Percentiles rank a stretch among this genome's conserved stretches.
These are phyloP conservation scores for Tympanoctomys barrerae DNA, from an alignment of 2,797 vertebrate genomes.

Conservation along the genomic window DNA sequence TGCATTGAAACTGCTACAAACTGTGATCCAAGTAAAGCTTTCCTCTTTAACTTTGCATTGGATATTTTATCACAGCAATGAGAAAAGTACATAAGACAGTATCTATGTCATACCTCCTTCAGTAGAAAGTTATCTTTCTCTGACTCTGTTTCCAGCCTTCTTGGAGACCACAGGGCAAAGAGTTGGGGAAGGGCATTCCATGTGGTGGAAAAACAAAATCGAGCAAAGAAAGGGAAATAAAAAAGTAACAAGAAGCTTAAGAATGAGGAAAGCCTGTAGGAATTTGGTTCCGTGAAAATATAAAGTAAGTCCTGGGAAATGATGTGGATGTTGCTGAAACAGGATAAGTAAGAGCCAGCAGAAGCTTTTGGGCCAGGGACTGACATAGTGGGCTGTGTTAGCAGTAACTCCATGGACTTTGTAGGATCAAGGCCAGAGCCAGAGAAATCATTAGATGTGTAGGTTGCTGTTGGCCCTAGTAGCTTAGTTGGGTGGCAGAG, in stretches of 20 bases:
- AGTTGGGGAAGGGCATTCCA: neutral
- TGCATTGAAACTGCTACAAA: no score
- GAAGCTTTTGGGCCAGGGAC: neutral
- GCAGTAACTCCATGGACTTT: neutral
- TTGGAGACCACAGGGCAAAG: neutral
- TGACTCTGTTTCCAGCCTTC: neutral
- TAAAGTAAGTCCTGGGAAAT: neutral
- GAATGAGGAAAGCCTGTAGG: neutral
- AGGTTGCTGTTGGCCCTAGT: neutral
- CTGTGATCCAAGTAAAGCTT: no score
- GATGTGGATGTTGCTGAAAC: neutral
- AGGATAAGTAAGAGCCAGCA: neutral
- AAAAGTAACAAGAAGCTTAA: neutral
- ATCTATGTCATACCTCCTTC: slow-evolving; percentile 9
- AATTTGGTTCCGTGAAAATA: neutral
- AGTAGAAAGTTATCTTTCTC: neutral
- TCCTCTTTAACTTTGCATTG: no score
- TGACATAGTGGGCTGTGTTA: neutral
- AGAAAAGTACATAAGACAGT: neutral
- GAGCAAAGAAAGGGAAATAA: neutral
- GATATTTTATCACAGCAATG: no score
- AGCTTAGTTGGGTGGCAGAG: neutral
- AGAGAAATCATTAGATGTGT: neutral
- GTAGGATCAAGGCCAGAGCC: no score
- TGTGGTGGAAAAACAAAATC: neutral